Percentiles rank a stretch among this genome's conserved stretches.
These are phyloP conservation scores for Spilogale gracilis DNA, from an alignment of 2,113 vertebrate genomes.

Conservation along the genomic window DNA sequence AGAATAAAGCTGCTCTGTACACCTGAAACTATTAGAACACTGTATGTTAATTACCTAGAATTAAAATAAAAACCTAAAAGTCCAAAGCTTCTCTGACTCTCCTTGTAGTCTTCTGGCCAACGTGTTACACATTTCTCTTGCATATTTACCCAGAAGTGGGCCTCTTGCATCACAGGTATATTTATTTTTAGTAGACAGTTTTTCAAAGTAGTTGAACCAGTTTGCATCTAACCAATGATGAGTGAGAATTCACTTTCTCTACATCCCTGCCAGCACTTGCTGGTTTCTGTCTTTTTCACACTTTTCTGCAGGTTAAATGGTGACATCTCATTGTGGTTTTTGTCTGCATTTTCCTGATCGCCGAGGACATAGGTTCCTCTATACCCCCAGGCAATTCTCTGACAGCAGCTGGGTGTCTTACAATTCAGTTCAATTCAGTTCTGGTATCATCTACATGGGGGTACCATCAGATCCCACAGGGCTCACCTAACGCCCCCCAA, in stretches of 20 bases:
- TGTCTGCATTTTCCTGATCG: background rate
- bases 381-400: background rate
- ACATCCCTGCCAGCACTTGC: background rate
- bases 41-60: background rate
- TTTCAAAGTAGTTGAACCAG: background rate
- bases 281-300: background rate
- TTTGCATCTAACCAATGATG: background rate
- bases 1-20: background rate
- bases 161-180: background rate
- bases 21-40: background rate
- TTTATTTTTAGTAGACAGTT: slow-evolving; percentile 24
- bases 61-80: background rate
- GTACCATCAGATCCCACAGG: background rate
- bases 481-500: background rate
- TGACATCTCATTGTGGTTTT: background rate
- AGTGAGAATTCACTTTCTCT: background rate
- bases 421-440: background rate
- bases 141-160: background rate
- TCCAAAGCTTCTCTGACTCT: background rate
- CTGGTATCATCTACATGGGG: background rate
- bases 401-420: background rate
- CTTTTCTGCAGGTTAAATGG: background rate
- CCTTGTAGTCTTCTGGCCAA: background rate
- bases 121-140: background rate
- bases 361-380: background rate